phyloP scores from a whole-genome alignment of 1,140 invertebrate genomes.

The Drosophila guanche region DNA sequence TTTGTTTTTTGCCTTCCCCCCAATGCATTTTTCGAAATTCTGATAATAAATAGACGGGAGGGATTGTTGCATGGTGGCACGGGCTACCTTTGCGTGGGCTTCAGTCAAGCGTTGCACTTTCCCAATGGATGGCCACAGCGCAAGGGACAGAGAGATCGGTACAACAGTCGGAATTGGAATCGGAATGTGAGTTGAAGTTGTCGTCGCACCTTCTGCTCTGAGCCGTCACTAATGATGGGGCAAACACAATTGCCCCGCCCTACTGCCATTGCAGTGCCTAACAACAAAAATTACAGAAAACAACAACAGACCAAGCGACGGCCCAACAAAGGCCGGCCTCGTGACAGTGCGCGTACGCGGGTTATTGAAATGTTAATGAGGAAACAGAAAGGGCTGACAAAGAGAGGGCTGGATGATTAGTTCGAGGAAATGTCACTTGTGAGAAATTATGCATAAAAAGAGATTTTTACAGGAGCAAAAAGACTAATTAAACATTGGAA shows the following conservation, averaged over 20 bases:
- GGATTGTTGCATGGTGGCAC: not conserved
- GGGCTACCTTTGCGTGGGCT: slow-evolving; percentile 36
- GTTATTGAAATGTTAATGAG: not conserved
- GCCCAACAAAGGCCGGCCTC: slow-evolving; percentile 4
- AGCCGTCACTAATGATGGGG: slow-evolving; percentile 59
- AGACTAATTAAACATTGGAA: no score
- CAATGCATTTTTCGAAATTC: slow-evolving; percentile 2
- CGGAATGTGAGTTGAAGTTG: slow-evolving; percentile 19
- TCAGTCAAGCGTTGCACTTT: slow-evolving; percentile 50
- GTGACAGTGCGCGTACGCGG: slow-evolving; percentile 2
- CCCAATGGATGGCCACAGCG: not conserved
- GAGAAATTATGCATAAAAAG: no score
- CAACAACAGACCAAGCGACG: not conserved
- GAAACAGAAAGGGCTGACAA: no score
- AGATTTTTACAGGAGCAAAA: no score
- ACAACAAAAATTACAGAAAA: not conserved
- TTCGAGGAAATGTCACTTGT: no score
- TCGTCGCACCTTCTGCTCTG: slow-evolving; percentile 45
- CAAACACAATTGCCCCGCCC: slow-evolving; percentile 49
- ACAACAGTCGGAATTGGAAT: not conserved
- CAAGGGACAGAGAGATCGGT: slow-evolving; percentile 6
- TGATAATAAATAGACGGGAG: slow-evolving; percentile 16
- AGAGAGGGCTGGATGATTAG: no score
- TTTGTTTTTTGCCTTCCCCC: slow-evolving; percentile 21
- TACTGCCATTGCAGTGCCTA: slow-evolving; percentile 6